Percentiles rank a stretch among this genome's conserved stretches.
These are phyloP conservation scores for Pseudopipra pipra DNA, from an alignment of 2,113 vertebrate genomes.

Conservation along the genomic window DNA sequence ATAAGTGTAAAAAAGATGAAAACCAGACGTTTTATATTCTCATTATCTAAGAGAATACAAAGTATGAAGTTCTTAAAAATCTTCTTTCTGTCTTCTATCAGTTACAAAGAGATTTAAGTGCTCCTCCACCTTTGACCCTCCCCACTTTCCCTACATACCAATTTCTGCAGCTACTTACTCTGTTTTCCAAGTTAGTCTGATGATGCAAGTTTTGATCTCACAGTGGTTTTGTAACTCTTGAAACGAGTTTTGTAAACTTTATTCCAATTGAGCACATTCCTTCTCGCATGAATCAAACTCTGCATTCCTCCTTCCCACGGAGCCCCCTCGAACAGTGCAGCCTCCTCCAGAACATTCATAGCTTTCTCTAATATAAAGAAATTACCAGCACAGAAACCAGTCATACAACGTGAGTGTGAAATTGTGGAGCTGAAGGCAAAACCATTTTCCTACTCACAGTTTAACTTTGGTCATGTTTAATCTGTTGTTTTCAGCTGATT, in stretches of 20 bases:
- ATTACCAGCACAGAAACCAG: not conserved
- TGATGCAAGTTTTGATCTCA: not conserved
- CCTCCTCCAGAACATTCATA: not conserved
- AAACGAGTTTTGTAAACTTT: conserved; percentile 12
- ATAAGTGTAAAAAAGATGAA: conserved; percentile 63
- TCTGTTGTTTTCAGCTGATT: not conserved
- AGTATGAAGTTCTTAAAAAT: not conserved
- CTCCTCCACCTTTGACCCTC: conserved; percentile 23
- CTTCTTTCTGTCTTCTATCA: conserved; percentile 18
- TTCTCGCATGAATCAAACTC: conserved; percentile 18
- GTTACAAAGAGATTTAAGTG: not conserved
- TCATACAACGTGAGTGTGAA: not conserved
- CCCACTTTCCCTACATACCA: not conserved
- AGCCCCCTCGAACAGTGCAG: not conserved
- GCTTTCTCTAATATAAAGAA: not conserved
- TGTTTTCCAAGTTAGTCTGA: not conserved
- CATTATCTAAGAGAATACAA: conserved; percentile 26
- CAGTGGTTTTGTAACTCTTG: not conserved
- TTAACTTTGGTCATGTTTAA: not conserved
- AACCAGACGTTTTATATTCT: conserved; percentile 42
- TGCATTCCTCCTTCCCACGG: not conserved
- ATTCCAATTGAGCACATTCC: not conserved
- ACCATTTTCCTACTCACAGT: not conserved
- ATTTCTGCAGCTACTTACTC: not conserved
- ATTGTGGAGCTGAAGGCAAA: not conserved